These are phyloP conservation scores for Sthenelais limicola DNA, from an alignment of 2,888 invertebrate species.

Conservation along the genomic window DNA sequence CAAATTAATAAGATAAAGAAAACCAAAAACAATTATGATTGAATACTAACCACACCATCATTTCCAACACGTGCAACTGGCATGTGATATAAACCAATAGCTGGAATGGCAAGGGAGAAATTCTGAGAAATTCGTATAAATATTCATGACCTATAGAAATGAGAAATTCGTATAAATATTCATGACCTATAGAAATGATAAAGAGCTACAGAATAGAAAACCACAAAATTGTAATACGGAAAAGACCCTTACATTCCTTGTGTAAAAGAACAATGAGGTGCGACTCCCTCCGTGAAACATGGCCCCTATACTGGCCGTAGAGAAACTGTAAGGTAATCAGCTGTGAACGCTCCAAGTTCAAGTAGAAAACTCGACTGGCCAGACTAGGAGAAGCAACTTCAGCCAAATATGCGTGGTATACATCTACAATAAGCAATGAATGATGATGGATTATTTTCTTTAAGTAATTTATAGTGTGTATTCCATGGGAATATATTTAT, in stretches of 20 bases:
- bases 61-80: slow-evolving; percentile 62
- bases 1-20: not conserved
- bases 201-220: not conserved
- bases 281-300: slow-evolving; percentile 57
- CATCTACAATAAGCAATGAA: slow-evolving; percentile 57
- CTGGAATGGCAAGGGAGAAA: slow-evolving; percentile 53
- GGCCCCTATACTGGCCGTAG: slow-evolving; percentile 53
- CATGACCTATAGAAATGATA: not conserved
- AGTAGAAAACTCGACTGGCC: slow-evolving; percentile 62
- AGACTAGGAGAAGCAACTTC: slow-evolving; percentile 56
- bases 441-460: too few species aligned
- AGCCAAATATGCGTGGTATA: slow-evolving; percentile 62
- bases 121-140: not conserved
- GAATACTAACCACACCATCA: slow-evolving; percentile 61
- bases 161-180: not conserved
- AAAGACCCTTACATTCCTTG: slow-evolving; percentile 61
- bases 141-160: not conserved
- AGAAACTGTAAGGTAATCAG: slow-evolving; percentile 68
- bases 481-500: too few species aligned
- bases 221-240: not conserved
- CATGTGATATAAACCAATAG: slow-evolving; percentile 67
- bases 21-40: not conserved
- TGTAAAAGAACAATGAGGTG: slow-evolving; percentile 66
- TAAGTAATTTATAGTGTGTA: too few species aligned
- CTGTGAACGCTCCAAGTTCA: slow-evolving; percentile 62